A percentile compares a stretch with the other conserved stretches of the same genome.
These are phyloP conservation scores for Engraulis encrasicolus DNA, from an alignment of 2,113 vertebrate genomes.

Conservation along the genomic window DNA sequence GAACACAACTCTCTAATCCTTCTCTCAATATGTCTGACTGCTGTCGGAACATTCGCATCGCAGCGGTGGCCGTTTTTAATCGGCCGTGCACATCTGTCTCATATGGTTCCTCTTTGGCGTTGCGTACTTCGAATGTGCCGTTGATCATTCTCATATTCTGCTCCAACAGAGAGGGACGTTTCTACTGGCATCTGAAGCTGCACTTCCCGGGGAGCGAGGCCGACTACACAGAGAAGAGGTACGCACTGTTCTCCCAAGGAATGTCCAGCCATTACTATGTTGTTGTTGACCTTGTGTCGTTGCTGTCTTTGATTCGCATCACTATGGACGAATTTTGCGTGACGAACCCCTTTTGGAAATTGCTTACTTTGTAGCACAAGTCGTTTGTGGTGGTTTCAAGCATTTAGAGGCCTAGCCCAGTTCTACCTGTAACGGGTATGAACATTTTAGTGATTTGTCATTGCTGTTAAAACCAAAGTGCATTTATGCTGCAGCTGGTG, in stretches of 20 bases:
- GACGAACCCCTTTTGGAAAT: too few species aligned
- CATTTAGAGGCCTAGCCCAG: too few species aligned
- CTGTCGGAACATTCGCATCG: not conserved
- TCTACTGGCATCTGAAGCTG: constrained; percentile 94
- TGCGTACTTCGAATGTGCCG: not conserved
- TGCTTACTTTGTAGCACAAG: too few species aligned
- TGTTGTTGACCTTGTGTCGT: not conserved
- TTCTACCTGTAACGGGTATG: too few species aligned
- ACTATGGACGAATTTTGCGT: too few species aligned
- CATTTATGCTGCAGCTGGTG: too few species aligned
- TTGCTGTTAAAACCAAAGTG: too few species aligned
- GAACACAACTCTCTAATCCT: not conserved
- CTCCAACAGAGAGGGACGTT: constrained; percentile 79
- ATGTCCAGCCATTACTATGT: not conserved
- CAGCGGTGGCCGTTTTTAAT: not conserved
- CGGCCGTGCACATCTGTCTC: not conserved
- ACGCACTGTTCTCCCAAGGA: constrained; percentile 33
- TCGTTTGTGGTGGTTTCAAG: too few species aligned
- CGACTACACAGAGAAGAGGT: constrained; percentile 88
- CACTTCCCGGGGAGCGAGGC: constrained; percentile 86
- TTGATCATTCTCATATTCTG: constrained; percentile 43
- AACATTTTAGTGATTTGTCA: too few species aligned
- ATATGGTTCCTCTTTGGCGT: not conserved
- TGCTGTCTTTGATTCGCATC: too few species aligned
- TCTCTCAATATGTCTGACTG: not conserved